phyloP scores from a whole-genome alignment of 2,797 vertebrate species.

The Lithobates pipiens region DNA sequence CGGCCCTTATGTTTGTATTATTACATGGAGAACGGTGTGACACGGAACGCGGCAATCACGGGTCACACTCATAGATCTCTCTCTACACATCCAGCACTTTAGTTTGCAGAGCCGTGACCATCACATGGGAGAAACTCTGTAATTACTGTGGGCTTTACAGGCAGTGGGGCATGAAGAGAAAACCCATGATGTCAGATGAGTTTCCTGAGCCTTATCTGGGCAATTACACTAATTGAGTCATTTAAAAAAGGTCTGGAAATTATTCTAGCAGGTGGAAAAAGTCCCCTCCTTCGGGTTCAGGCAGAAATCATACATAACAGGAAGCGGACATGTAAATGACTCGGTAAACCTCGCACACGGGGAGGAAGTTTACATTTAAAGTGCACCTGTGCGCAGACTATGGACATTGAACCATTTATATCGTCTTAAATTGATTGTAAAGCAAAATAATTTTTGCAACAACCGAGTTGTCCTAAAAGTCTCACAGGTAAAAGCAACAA shows the following conservation, averaged over 20 bases:
- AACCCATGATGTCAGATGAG: background rate
- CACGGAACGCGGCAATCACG: too few species aligned
- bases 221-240: background rate
- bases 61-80: too few species aligned
- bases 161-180: background rate
- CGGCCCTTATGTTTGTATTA: too few species aligned
- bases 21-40: too few species aligned
- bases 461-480: too few species aligned
- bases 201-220: conserved; percentile 29
- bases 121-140: background rate
- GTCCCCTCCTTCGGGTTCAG: conserved; percentile 1
- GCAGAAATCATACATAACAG: background rate
- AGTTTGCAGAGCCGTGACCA: background rate
- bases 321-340: background rate
- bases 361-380: background rate
- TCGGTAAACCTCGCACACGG: background rate
- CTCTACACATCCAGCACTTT: too few species aligned
- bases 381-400: too few species aligned
- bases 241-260: conserved; percentile 13
- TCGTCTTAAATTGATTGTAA: too few species aligned
- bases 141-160: background rate
- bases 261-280: conserved; percentile 10
- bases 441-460: too few species aligned
- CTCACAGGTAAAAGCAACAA: too few species aligned
- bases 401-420: too few species aligned